phyloP scores from a whole-genome alignment of 53 echinoderm and acorn worm species.

The Zoroaster sp. region DNA sequence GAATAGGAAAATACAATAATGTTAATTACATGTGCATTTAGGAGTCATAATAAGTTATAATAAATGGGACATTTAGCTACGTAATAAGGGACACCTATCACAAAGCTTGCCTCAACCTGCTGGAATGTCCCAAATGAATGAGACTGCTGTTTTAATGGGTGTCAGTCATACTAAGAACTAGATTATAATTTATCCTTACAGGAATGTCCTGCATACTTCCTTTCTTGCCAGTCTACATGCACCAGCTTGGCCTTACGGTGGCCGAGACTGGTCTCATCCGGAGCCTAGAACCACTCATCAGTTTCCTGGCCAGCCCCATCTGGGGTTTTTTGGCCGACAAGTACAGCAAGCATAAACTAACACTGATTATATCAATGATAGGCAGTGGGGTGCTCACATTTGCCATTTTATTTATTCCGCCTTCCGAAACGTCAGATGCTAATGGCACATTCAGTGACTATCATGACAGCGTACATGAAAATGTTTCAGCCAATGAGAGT shows the following conservation, averaged over 20 bases:
- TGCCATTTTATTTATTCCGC: constrained; percentile 77
- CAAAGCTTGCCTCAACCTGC: too few species aligned
- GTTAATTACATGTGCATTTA: too few species aligned
- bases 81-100: too few species aligned
- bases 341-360: constrained; percentile 70
- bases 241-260: constrained; percentile 78
- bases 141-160: neutral
- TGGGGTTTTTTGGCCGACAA: constrained; percentile 90
- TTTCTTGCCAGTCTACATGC: constrained; percentile 93
- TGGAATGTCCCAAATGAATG: too few species aligned
- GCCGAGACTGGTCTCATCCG: constrained; percentile 82
- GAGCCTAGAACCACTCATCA: constrained; percentile 71
- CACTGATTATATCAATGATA: constrained; percentile 57
- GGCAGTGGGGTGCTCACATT: constrained; percentile 73
- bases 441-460: neutral
- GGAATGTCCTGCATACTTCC: constrained; percentile 76
- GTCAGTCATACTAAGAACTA: neutral
- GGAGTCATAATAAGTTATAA: too few species aligned
- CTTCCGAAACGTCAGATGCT: neutral
- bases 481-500: neutral
- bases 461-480: neutral
- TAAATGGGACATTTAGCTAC: too few species aligned
- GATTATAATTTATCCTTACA: constrained; percentile 43
- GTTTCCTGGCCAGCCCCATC: constrained; percentile 61
- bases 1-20: too few species aligned